These are phyloP conservation scores for Platycnemis pennipes DNA, from an alignment of 2,888 invertebrate genomes.

Conservation along the genomic window DNA sequence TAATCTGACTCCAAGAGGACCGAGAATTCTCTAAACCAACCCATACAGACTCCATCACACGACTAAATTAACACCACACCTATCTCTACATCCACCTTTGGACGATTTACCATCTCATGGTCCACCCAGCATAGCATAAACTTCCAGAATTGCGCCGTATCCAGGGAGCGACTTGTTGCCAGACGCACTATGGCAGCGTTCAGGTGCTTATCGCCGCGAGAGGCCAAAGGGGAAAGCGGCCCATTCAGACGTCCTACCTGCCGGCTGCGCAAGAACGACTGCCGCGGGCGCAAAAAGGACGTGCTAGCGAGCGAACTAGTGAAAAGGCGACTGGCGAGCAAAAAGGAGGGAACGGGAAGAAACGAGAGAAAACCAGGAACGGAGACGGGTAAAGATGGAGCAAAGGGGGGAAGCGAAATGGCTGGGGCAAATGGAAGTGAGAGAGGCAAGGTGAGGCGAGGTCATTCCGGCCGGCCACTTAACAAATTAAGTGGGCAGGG, in stretches of 20 bases:
- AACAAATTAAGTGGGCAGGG: slow-evolving; percentile 57
- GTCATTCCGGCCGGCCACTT: slow-evolving; percentile 30
- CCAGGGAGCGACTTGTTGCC: background rate
- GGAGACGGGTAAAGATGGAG: background rate
- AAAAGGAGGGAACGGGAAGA: background rate
- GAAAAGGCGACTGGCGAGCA: background rate
- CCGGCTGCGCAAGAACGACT: background rate
- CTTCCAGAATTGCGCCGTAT: background rate
- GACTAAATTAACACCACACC: background rate
- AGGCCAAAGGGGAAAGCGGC: background rate
- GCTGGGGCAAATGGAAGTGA: background rate
- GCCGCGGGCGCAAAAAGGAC: background rate
- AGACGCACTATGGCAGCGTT: background rate
- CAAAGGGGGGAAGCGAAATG: background rate
- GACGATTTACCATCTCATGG: background rate
- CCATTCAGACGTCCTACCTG: background rate
- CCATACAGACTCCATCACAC: background rate
- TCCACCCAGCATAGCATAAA: background rate
- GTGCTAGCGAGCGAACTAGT: background rate
- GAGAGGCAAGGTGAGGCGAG: background rate
- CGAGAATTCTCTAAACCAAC: too few relatives aligned
- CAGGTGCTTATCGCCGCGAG: background rate
- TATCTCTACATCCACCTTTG: background rate
- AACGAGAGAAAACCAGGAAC: background rate
- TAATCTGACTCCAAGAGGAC: too few relatives aligned